These are phyloP conservation scores for Tarsius wallacei DNA, from an alignment of 2,797 vertebrate genomes.

Conservation along the genomic window DNA sequence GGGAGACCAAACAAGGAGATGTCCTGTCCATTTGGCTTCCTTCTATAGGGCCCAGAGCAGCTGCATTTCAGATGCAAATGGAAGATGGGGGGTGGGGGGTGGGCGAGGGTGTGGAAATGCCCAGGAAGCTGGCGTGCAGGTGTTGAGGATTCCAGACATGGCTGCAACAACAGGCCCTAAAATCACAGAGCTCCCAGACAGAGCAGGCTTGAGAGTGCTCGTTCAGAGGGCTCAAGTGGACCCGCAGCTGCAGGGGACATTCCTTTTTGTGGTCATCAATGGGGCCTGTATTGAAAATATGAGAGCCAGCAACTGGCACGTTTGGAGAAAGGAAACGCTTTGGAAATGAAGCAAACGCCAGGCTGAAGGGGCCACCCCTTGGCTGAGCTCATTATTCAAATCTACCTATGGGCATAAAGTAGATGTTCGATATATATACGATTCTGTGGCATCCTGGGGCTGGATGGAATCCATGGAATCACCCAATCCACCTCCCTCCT, in stretches of 20 bases:
- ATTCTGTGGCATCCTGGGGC: background rate
- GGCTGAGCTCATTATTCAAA: background rate
- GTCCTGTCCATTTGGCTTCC: conserved; percentile 73
- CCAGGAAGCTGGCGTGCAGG: conserved; percentile 87
- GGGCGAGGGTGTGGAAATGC: conserved; percentile 70
- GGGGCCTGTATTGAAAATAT: conserved; percentile 87
- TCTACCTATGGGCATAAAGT: background rate
- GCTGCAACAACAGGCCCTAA: conserved; percentile 68
- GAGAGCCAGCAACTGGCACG: conserved; percentile 88
- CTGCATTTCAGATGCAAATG: conserved; percentile 87
- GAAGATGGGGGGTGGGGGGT: background rate
- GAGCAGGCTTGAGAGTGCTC: conserved; percentile 72
- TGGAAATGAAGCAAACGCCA: conserved; percentile 71
- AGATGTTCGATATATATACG: background rate
- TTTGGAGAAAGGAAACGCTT: conserved; percentile 85
- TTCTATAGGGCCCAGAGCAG: conserved; percentile 77
- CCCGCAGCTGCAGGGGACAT: conserved; percentile 84
- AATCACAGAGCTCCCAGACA: conserved; percentile 80
- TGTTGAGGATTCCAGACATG: conserved; percentile 89
- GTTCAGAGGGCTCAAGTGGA: conserved; percentile 80
- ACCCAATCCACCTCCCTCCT: background rate
- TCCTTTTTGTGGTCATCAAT: conserved; percentile 88
- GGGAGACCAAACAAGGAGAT: conserved; percentile 75
- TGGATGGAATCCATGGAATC: conserved; percentile 25
- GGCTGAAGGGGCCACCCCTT: conserved; percentile 36